Evolutionary conservation across 1,140 invertebrate genomes (phyloP).

Genomic region (Pollicipes pollicipes): DNA sequence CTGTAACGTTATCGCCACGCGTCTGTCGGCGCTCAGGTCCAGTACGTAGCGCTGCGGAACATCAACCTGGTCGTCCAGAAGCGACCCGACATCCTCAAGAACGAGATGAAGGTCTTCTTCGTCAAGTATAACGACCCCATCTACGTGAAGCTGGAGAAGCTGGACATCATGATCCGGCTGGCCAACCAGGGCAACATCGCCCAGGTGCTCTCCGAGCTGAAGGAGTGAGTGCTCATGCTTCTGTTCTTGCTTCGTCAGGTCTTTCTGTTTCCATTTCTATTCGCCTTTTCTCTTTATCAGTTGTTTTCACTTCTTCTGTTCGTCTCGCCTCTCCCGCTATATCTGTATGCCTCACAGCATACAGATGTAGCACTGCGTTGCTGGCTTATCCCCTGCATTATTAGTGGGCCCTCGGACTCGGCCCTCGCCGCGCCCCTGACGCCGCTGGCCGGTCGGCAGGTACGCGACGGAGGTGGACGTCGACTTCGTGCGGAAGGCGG

Average conservation of each 20-base stretch:
- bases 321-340: no score
- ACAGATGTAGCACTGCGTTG: no score
- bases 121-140: constrained; percentile 99
- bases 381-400: no score
- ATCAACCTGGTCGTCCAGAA: constrained; percentile 99
- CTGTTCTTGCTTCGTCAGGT: constrained; percentile 5
- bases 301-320: constrained; percentile 5
- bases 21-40: constrained; percentile 36
- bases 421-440: no score
- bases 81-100: constrained; percentile 94
- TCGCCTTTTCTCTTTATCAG: constrained; percentile 2
- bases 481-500: constrained; percentile 98
- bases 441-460: constrained; percentile 26
- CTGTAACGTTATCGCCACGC: neutral
- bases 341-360: no score
- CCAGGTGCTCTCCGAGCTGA: constrained; percentile 94
- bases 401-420: no score
- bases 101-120: constrained; percentile 99
- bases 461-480: constrained; percentile 98
- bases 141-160: constrained; percentile 97
- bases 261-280: constrained; percentile 10
- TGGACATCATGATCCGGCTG: constrained; percentile 98
- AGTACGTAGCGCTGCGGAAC: constrained; percentile 95
- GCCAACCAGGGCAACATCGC: constrained; percentile 96
- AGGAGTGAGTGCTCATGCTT: constrained; percentile 78